phyloP scores from a whole-genome alignment of 2,113 vertebrate genomes.

The Megaleporinus macrocephalus region DNA sequence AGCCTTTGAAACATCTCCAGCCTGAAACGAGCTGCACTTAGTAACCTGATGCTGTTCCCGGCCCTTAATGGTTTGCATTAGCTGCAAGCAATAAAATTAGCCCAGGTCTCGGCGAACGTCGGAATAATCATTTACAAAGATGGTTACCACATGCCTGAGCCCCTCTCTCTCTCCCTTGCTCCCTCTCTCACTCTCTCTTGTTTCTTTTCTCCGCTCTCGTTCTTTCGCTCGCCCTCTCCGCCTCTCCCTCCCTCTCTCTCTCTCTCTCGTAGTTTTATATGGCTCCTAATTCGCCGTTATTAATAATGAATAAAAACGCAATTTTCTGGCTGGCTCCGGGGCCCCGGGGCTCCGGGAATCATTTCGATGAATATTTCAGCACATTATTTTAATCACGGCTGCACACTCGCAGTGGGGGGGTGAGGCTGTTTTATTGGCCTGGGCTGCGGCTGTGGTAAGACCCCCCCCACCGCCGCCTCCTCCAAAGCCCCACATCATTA shows the following conservation, averaged over 20 bases:
- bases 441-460: constrained; percentile 85
- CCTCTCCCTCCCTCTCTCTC: constrained; percentile 17
- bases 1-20: constrained; percentile 66
- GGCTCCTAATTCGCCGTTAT: constrained; percentile 92
- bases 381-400: constrained; percentile 99
- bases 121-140: constrained; percentile 98
- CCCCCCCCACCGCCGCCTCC: no score
- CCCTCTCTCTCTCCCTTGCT: constrained; percentile 6
- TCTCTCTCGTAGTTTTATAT: constrained; percentile 72
- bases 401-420: constrained; percentile 78
- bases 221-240: constrained; percentile 32
- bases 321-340: constrained; percentile 81
- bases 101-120: constrained; percentile 84
- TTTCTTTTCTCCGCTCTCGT: constrained; percentile 49
- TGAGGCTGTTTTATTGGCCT: constrained; percentile 85
- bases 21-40: constrained; percentile 74
- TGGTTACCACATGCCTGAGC: constrained; percentile 92
- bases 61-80: constrained; percentile 90
- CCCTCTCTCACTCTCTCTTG: background rate
- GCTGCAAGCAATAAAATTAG: constrained; percentile 89
- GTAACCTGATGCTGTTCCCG: constrained; percentile 76
- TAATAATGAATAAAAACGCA: constrained; percentile 99
- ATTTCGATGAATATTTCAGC: constrained; percentile 99
- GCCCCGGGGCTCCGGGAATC: constrained; percentile 90
- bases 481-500: constrained; percentile 81